Conservation (phyloP, 2,113 vertebrate genomes). For the Sinocyclocheilus maitianheensis region DNA sequence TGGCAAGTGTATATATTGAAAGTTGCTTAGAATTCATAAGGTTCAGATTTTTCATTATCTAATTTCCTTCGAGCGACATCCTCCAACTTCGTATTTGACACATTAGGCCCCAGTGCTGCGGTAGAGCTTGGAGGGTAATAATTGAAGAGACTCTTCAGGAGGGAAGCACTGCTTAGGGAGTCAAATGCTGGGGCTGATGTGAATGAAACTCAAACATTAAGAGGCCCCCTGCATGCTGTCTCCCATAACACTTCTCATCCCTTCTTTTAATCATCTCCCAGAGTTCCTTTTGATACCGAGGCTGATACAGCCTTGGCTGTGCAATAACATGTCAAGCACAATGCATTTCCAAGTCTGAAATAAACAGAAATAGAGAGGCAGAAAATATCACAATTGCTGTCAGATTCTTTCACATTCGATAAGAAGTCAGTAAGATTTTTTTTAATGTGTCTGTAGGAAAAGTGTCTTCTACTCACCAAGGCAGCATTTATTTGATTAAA, state of each 20-base stretch:
- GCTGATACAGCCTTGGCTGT: constrained; percentile 2
- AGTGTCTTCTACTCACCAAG: background rate
- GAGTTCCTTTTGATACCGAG: constrained; percentile 23
- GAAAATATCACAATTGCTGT: background rate
- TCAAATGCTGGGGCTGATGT: constrained; percentile 20
- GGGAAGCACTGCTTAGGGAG: constrained; percentile 21
- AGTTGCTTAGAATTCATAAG: constrained; percentile 31
- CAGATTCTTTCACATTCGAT: background rate
- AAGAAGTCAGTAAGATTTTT: background rate
- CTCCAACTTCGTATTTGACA: constrained; percentile 26
- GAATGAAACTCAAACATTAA: constrained; percentile 43
- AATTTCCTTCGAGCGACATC: constrained; percentile 35
- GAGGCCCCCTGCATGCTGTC: constrained; percentile 15
- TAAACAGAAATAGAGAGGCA: constrained; percentile 5
- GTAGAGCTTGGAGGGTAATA: constrained; percentile 38
- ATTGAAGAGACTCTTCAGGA: constrained; percentile 31
- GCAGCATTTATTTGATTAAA: background rate
- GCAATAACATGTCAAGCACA: background rate
- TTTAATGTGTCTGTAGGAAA: background rate
- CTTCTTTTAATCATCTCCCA: constrained; percentile 55
- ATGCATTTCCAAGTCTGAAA: constrained; percentile 9
- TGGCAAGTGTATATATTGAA: constrained; percentile 28
- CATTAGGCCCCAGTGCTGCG: constrained; percentile 20
- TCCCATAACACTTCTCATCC: constrained; percentile 31
- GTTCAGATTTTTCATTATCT: constrained; percentile 33